Conservation (phyloP, 92 coral and sea anemone genomes). For the Epizoanthus scotinus region DNA sequence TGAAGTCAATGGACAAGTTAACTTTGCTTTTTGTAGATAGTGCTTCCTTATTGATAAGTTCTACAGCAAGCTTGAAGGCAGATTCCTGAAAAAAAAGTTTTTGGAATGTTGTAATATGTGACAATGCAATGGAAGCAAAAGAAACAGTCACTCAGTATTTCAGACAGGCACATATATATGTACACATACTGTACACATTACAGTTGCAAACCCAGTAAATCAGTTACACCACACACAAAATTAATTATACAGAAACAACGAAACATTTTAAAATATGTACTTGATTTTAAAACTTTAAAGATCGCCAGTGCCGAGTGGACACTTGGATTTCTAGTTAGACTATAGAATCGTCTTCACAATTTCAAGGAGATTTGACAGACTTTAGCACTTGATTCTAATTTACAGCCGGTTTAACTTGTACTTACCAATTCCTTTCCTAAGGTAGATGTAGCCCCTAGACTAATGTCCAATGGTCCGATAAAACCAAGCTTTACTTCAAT, state of each 20-base stretch:
- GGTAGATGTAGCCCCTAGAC: slow-evolving; percentile 85
- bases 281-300: too few species aligned
- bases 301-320: too few species aligned
- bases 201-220: not conserved
- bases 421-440: slow-evolving; percentile 93
- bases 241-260: too few species aligned
- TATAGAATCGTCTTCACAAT: not conserved
- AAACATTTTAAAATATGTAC: too few species aligned
- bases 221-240: not conserved
- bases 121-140: too few species aligned
- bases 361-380: not conserved
- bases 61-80: slow-evolving; percentile 90
- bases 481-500: slow-evolving; percentile 93
- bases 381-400: too few species aligned
- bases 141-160: too few species aligned
- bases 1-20: slow-evolving; percentile 78
- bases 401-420: not conserved
- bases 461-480: slow-evolving; percentile 86
- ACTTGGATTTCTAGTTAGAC: not conserved
- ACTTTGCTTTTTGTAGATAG: slow-evolving; percentile 71
- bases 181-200: too few species aligned
- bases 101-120: too few species aligned
- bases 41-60: slow-evolving; percentile 77
- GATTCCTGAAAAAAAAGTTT: slow-evolving; percentile 68
- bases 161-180: too few species aligned